A percentile compares a stretch with the other conserved stretches of the same genome.
These are phyloP conservation scores for Lucifuga dentata DNA, from an alignment of 2,113 vertebrate genomes.

Conservation along the genomic window DNA sequence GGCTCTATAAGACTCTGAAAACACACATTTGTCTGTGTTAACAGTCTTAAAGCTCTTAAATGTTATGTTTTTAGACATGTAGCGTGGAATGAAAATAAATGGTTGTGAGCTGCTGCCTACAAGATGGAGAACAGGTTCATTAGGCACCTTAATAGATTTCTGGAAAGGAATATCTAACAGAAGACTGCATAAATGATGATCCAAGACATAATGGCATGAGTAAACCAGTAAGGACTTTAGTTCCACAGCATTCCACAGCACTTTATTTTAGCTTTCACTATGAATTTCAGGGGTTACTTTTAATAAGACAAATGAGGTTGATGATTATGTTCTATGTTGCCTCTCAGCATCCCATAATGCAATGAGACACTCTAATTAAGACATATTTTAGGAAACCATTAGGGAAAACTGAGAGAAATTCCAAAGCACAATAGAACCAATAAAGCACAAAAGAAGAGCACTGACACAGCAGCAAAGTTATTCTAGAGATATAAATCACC, in stretches of 20 bases:
- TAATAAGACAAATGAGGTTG: conserved; percentile 40
- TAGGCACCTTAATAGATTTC: conserved; percentile 63
- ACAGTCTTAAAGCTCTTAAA: conserved; percentile 35
- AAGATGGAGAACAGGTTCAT: conserved; percentile 60
- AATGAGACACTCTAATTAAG: conserved; percentile 35
- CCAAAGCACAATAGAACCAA: conserved; percentile 9
- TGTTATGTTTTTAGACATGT: conserved; percentile 30
- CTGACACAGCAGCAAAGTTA: not conserved
- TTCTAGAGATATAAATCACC: not conserved
- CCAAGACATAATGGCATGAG: conserved; percentile 43
- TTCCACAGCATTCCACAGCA: conserved; percentile 10
- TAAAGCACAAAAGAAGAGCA: not conserved
- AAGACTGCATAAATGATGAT: conserved; percentile 29
- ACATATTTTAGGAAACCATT: conserved; percentile 25
- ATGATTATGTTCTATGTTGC: conserved; percentile 38
- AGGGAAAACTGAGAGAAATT: conserved; percentile 24
- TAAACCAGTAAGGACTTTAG: conserved; percentile 31
- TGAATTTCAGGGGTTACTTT: conserved; percentile 31
- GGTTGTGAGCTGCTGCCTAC: conserved; percentile 29
- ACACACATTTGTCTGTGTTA: conserved; percentile 8
- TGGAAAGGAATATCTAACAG: conserved; percentile 26
- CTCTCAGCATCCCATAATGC: conserved; percentile 25
- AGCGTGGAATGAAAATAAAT: conserved; percentile 52
- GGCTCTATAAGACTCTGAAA: not conserved
- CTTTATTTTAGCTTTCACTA: conserved; percentile 12